Base-by-base conservation (phyloP, 2,113 vertebrate species). In the Centropristis striata region DNA sequence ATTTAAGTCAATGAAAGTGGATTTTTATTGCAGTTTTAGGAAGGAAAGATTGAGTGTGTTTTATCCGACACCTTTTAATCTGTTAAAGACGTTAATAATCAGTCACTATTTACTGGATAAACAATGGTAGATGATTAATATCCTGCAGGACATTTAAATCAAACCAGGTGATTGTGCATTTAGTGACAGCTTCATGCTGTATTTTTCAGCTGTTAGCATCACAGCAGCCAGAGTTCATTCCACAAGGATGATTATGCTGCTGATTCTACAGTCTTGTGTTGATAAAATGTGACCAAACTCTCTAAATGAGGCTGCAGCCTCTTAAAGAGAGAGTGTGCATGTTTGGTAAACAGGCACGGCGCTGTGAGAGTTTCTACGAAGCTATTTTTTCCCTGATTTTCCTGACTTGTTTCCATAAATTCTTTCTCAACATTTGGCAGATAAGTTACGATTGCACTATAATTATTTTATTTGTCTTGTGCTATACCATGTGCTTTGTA, bases 401-500 rank as follows among this genome's bases (percentile, higher is more conserved):
- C 76, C 39, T 47, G 49, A 84, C 60, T 67, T 27, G 50, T 77
- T 67, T 82, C 57, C 51, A 83, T 73, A 73, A 77, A 85, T 67
- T 54, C 65, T 55, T 67, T 81, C 72, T 74, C 54, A 60, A 65
- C 79, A 88, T 91, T 93, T 92, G 90, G 92, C 88, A 89, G 72
- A 86, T 53, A 85, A 25, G 69, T 85, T 75, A 82, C 66, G 61
- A 91, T 89, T 87, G 85, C 90, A 89, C 88, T 79, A 72, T 42
- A 37, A 76, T 78, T 79, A 60, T 3, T 65, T 61, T 32, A 32
- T 32, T 72, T 53, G n/a, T 81, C 74, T 91, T 91, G 87, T 91
- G 90, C 92, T 88, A 64, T 82, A 81, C 59, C 80, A 60, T 86
- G 85, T 90, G 90, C 81, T 78, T 36, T 78, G 86, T 86, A 88